These are phyloP conservation scores for Diogma glabrata DNA, from an alignment of 2,888 invertebrate genomes.

Conservation along the genomic window DNA sequence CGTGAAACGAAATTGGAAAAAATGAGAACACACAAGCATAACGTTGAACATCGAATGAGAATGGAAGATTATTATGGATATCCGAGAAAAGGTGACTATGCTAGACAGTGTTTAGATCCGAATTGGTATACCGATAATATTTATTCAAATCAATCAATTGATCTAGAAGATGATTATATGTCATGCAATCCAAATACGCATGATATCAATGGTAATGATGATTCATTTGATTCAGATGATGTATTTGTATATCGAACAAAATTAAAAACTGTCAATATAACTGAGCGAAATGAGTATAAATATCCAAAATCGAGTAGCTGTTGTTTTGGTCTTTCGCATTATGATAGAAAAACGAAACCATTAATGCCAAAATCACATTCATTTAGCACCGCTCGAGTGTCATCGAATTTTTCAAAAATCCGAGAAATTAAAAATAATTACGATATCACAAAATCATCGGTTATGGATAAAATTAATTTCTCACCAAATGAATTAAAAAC, in stretches of 20 bases:
- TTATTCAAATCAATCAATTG: constrained; percentile 36
- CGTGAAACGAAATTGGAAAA: constrained; percentile 35
- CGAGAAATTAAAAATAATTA: constrained; percentile 7
- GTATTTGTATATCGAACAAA: constrained; percentile 5
- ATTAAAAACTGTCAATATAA: constrained; percentile 5
- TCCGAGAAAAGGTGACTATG: constrained; percentile 18
- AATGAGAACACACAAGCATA: constrained; percentile 24
- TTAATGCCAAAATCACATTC: constrained; percentile 36
- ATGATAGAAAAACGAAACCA: constrained; percentile 26
- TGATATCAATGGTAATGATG: constrained; percentile 32
- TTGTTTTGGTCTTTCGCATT: constrained; percentile 29
- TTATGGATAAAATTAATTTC: neutral
- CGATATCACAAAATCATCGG: neutral
- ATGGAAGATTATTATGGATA: constrained; percentile 9
- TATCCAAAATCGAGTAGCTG: constrained; percentile 37
- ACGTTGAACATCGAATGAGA: constrained; percentile 13
- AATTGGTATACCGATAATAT: constrained; percentile 38
- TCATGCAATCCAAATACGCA: constrained; percentile 28
- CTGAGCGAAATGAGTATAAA: constrained; percentile 28
- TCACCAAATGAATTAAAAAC: neutral
- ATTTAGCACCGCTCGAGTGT: constrained; percentile 23
- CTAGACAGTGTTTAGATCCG: constrained; percentile 33
- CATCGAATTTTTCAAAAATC: neutral
- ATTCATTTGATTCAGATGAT: constrained; percentile 23
- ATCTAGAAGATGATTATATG: constrained; percentile 32